These are phyloP conservation scores for Chionoecetes opilio DNA, from an alignment of 1,140 invertebrate genomes.

Conservation along the genomic window DNA sequence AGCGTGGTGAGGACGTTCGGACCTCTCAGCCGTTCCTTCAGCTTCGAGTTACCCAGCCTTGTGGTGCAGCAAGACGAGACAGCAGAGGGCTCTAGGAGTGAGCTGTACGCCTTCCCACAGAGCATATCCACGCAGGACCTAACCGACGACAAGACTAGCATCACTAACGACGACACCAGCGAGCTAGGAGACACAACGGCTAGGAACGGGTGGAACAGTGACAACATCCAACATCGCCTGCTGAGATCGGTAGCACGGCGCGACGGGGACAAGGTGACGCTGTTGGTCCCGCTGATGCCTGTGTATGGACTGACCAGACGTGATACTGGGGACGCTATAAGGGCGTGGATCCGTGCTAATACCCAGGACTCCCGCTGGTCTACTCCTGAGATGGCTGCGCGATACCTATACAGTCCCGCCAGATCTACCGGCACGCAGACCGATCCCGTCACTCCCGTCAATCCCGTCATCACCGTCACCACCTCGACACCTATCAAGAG, in stretches of 20 bases:
- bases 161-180: background rate
- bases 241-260: background rate
- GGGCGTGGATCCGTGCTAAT: background rate
- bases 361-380: background rate
- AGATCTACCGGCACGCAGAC: background rate
- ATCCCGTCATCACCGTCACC: background rate
- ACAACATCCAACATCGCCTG: background rate
- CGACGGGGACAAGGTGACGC: background rate
- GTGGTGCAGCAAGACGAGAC: background rate
- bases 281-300: background rate
- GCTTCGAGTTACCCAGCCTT: constrained; percentile 1
- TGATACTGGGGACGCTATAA: background rate
- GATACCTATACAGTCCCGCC: background rate
- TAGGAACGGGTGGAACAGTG: background rate
- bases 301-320: background rate
- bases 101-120: background rate
- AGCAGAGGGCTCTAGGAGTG: background rate
- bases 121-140: background rate
- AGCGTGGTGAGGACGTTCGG: constrained; percentile 43
- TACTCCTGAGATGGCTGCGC: background rate
- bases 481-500: background rate
- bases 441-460: too few species aligned
- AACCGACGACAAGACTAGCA: background rate
- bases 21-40: constrained; percentile 28
- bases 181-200: background rate